Percentiles rank a stretch among this genome's conserved stretches.
Evolutionary conservation across 2,888 invertebrate genomes (phyloP).

Genomic region (Saturnia pavonia): DNA sequence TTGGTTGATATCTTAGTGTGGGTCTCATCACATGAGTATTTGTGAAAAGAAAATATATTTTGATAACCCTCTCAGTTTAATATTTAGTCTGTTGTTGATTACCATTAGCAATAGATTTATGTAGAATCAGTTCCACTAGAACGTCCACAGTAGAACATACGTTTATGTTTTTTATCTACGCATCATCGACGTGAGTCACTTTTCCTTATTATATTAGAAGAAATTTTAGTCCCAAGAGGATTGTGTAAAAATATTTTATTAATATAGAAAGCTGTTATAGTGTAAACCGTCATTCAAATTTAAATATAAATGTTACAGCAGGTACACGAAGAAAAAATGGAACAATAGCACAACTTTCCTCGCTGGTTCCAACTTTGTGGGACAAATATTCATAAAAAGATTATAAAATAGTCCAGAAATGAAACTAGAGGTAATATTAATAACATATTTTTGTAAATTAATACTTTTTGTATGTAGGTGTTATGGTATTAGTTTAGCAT

Average conservation of each 20-base stretch:
- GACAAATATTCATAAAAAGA: slow-evolving; percentile 1
- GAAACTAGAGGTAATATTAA: not conserved
- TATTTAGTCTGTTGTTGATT: not conserved
- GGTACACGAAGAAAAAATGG: not conserved
- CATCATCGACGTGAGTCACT: not conserved
- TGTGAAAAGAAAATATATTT: not conserved
- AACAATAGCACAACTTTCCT: not conserved
- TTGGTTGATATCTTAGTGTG: not conserved
- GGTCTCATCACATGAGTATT: not conserved
- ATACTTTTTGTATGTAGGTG: not conserved
- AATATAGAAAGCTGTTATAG: not conserved
- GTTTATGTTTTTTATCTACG: not conserved
- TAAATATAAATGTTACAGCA: not conserved
- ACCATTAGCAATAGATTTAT: not conserved
- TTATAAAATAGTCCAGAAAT: not conserved
- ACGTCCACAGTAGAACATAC: not conserved
- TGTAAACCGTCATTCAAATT: not conserved
- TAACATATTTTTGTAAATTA: not conserved
- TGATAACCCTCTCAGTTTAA: not conserved
- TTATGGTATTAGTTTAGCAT: too few relatives aligned
- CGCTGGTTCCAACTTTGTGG: not conserved
- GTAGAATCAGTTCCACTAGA: not conserved
- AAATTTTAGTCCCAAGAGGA: not conserved
- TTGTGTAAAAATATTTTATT: not conserved
- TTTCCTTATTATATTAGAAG: not conserved